phyloP scores from a whole-genome alignment of 2,113 vertebrate genomes.

The Otus sunia region DNA sequence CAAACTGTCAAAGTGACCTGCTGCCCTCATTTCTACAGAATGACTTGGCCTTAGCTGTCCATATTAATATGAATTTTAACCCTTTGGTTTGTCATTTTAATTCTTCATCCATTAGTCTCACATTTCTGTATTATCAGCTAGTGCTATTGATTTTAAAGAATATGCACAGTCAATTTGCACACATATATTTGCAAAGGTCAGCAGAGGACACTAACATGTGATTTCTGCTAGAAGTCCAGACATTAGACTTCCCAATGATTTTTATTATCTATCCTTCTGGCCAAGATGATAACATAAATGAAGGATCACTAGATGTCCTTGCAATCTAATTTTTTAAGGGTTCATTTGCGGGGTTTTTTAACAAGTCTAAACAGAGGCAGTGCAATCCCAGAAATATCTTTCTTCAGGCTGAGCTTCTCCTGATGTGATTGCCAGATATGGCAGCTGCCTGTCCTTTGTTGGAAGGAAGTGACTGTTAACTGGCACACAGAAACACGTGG shows the following conservation, averaged over 20 bases:
- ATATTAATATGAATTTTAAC: constrained; percentile 85
- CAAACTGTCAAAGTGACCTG: constrained; percentile 77
- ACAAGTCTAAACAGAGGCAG: neutral
- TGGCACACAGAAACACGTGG: neutral
- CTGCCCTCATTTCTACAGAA: constrained; percentile 75
- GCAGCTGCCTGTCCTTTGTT: neutral
- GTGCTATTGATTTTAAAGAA: constrained; percentile 83
- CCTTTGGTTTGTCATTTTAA: constrained; percentile 78
- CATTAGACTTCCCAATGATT: constrained; percentile 18
- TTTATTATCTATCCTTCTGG: neutral
- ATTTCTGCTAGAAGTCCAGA: constrained; percentile 50
- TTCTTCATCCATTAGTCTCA: constrained; percentile 88
- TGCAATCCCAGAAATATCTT: neutral
- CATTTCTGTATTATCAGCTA: constrained; percentile 83
- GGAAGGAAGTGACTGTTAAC: neutral
- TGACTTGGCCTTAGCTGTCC: constrained; percentile 75
- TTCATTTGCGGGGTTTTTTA: neutral
- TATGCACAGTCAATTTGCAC: constrained; percentile 69
- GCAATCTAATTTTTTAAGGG: neutral
- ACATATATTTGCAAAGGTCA: constrained; percentile 69
- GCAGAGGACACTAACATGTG: constrained; percentile 50
- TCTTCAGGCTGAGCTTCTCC: neutral
- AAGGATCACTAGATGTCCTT: neutral
- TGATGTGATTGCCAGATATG: neutral
- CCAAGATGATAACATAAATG: neutral